Conservation (phyloP, 2,888 invertebrate species). For the Xylocampa areola region DNA sequence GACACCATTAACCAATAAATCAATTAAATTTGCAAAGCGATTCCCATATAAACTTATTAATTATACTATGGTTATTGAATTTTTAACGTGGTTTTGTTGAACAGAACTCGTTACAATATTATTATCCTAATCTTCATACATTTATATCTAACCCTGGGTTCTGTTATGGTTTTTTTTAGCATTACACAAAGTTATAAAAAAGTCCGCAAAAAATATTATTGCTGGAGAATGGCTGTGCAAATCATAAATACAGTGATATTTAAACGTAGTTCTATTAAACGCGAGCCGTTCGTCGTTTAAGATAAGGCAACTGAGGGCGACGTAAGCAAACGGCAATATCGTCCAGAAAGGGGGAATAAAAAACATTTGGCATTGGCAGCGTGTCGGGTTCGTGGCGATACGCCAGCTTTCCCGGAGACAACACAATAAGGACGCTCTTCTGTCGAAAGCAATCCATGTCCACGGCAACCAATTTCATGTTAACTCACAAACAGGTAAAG, state of each 20-base stretch:
- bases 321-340: conserved; percentile 82
- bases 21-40: conserved; percentile 62
- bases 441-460: conserved; percentile 83
- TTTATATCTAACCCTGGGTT: conserved; percentile 9
- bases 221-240: neutral
- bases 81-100: conserved; percentile 45
- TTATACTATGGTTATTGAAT: conserved; percentile 39
- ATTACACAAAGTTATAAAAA: neutral
- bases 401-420: conserved; percentile 81
- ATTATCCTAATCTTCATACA: neutral
- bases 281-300: conserved; percentile 50
- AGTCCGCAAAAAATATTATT: neutral
- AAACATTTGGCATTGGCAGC: conserved; percentile 75
- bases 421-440: conserved; percentile 84
- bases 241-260: conserved; percentile 5
- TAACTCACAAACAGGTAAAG: conserved; percentile 51
- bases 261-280: conserved; percentile 31
- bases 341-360: conserved; percentile 75
- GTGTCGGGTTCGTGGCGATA: conserved; percentile 75
- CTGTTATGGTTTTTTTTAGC: too few relatives aligned
- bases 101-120: conserved; percentile 25
- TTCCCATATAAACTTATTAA: conserved; percentile 60
- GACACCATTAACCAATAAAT: conserved; percentile 70
- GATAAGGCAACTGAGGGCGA: conserved; percentile 68
- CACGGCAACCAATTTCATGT: conserved; percentile 75